Conservation (phyloP, 2,113 vertebrate species). For the Cercocebus atys region DNA sequence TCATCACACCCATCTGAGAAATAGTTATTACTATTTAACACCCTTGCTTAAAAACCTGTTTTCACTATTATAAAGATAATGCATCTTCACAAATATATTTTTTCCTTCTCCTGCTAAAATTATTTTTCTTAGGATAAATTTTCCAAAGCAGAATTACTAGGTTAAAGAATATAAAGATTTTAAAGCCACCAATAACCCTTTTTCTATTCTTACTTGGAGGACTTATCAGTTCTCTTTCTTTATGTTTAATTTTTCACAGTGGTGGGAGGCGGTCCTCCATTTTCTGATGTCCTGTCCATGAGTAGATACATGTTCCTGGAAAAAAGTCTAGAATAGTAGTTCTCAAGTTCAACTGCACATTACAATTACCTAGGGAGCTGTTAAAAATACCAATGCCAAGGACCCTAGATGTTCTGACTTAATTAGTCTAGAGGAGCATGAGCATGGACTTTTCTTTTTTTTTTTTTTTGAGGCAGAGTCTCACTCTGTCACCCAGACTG, state of each 20-base stretch:
- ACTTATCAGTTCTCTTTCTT: neutral
- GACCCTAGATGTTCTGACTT: neutral
- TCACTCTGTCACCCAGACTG: neutral
- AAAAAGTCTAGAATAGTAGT: neutral
- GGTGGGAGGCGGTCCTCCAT: neutral
- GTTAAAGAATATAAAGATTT: neutral
- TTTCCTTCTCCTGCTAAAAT: neutral
- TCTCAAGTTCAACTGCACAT: neutral
- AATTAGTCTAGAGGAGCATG: neutral
- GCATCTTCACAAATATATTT: neutral
- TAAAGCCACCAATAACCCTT: neutral
- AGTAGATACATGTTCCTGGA: neutral
- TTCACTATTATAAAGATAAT: neutral
- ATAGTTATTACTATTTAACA: neutral
- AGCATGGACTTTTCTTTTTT: neutral
- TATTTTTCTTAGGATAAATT: constrained; percentile 15
- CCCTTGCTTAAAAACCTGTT: neutral
- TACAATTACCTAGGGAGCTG: neutral
- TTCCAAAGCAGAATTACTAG: neutral
- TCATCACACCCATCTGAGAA: neutral
- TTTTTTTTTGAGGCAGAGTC: neutral
- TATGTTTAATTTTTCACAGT: neutral
- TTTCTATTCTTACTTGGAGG: neutral
- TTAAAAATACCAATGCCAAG: neutral
- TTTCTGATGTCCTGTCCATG: neutral